Conservation (phyloP, 2,888 invertebrate genomes). For the Ophioninae sp. region DNA sequence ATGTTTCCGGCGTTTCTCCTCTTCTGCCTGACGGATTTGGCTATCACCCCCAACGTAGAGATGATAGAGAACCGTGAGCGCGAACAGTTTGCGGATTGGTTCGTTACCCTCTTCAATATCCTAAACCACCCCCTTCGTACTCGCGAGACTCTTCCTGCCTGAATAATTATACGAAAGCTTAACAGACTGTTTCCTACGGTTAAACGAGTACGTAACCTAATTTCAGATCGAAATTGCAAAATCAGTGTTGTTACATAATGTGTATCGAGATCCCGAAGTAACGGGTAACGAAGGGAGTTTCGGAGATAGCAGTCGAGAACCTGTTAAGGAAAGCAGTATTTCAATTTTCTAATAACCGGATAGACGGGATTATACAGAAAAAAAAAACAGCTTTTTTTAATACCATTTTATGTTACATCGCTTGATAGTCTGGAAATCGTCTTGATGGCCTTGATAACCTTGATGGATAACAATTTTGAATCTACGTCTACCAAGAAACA, state of each 20-base stretch:
- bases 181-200: slow-evolving; percentile 66
- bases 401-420: neutral
- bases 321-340: slow-evolving; percentile 13
- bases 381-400: neutral
- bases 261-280: slow-evolving; percentile 6
- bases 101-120: slow-evolving; percentile 59
- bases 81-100: slow-evolving; percentile 46
- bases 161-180: slow-evolving; percentile 66
- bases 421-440: neutral
- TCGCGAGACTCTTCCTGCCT: slow-evolving; percentile 28
- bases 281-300: neutral
- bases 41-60: slow-evolving; percentile 12
- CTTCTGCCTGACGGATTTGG: slow-evolving; percentile 37
- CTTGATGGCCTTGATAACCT: too few species aligned
- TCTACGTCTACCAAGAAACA: too few species aligned
- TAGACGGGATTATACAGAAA: neutral
- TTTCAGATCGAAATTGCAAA: slow-evolving; percentile 59
- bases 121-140: slow-evolving; percentile 32
- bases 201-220: slow-evolving; percentile 67
- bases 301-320: neutral
- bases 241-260: slow-evolving; percentile 32
- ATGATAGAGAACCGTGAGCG: slow-evolving; percentile 45
- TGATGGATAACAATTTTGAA: neutral
- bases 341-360: slow-evolving; percentile 24
- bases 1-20: slow-evolving; percentile 44